Evolutionary conservation across 2,888 invertebrate species (phyloP).

Genomic region (Marronus borbonicus): DNA sequence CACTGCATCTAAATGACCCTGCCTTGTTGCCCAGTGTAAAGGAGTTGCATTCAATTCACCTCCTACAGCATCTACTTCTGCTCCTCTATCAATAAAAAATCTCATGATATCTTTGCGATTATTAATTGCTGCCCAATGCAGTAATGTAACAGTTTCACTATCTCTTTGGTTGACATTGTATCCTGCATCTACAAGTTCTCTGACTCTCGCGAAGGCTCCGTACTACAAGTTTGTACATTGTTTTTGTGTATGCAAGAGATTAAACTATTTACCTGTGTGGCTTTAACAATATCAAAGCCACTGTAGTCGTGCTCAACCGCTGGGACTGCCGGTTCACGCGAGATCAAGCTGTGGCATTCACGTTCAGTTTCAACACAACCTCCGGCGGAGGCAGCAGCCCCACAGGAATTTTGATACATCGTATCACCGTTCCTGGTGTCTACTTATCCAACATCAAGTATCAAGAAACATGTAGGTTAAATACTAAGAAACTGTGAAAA

Average conservation of each 20-base stretch:
- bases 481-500: slow-evolving; percentile 26
- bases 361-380: slow-evolving; percentile 77
- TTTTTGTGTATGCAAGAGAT: neutral
- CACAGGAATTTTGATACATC: slow-evolving; percentile 83
- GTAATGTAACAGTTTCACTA: slow-evolving; percentile 93
- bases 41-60: slow-evolving; percentile 97
- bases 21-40: slow-evolving; percentile 97
- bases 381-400: slow-evolving; percentile 77
- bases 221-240: slow-evolving; percentile 73
- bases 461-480: slow-evolving; percentile 51
- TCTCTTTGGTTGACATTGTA: slow-evolving; percentile 96
- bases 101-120: slow-evolving; percentile 94
- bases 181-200: slow-evolving; percentile 92
- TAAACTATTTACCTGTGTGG: slow-evolving; percentile 81
- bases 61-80: slow-evolving; percentile 93
- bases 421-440: slow-evolving; percentile 8
- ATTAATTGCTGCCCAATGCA: slow-evolving; percentile 99
- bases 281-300: slow-evolving; percentile 93
- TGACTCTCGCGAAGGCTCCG: slow-evolving; percentile 87
- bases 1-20: slow-evolving; percentile 90
- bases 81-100: slow-evolving; percentile 89
- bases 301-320: slow-evolving; percentile 82
- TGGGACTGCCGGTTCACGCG: slow-evolving; percentile 77
- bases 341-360: slow-evolving; percentile 76
- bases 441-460: slow-evolving; percentile 41